Evolutionary conservation across 2,113 vertebrate species (phyloP).

Genomic region (Smithornis capensis): DNA sequence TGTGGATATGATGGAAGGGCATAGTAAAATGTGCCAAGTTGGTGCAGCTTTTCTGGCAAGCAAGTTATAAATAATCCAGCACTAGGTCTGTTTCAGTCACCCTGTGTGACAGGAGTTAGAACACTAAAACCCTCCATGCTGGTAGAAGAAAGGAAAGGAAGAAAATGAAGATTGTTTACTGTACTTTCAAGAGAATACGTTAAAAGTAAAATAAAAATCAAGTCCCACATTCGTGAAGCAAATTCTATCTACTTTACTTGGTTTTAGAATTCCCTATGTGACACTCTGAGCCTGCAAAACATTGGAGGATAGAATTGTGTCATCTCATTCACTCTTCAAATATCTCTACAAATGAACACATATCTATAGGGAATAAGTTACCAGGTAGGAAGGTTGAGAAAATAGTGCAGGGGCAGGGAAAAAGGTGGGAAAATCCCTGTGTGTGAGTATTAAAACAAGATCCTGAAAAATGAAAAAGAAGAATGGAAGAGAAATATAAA

Average conservation of each 20-base stretch:
- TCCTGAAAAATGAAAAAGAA: neutral
- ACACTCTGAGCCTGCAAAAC: neutral
- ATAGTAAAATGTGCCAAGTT: neutral
- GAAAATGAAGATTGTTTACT: neutral
- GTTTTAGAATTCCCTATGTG: neutral
- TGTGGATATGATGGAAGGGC: neutral
- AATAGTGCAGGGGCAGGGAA: neutral
- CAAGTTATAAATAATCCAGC: neutral
- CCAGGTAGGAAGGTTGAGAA: neutral
- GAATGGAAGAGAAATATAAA: neutral
- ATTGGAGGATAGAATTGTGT: accelerated
- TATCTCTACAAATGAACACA: neutral
- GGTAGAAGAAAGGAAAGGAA: neutral
- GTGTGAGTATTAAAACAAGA: neutral
- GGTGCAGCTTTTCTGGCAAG: neutral
- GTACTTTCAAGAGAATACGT: neutral
- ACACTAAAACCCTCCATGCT: neutral
- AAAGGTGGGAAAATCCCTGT: neutral
- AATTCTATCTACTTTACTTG: neutral
- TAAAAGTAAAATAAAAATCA: neutral
- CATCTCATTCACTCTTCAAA: neutral
- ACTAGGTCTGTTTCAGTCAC: neutral
- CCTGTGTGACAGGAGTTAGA: neutral
- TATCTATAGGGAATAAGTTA: neutral
- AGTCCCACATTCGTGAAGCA: neutral